Evolutionary conservation across 92 coral and sea anemone genomes (phyloP), one percentile per base, ranked within the genome.

Genomic region (Phymanthus crucifer): DNA sequence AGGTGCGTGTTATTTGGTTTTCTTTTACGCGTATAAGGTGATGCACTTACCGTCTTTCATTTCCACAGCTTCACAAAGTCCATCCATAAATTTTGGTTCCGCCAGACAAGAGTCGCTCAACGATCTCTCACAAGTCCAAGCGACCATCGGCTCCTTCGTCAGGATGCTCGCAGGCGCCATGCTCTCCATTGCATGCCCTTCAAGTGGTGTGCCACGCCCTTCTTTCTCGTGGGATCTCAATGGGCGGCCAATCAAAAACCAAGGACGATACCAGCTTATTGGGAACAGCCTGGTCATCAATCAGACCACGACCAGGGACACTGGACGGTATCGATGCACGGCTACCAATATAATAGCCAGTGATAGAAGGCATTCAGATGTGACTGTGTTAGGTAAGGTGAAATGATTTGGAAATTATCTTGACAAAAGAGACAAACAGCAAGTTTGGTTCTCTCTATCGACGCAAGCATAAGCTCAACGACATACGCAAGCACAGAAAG

Each of bases 151-250:
- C 57, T 80, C 92, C 36, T 80, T 85, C 31, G 86, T 93, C 26
- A 71, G 80, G 21, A 74, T 93, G 85, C 84, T 93, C 6, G 88
- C 91, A 1, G 87, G 89, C 57, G 84, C 86, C 8, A 70, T 66
- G 54, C 77, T 93, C 37, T 83, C 87, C 38, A 52, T 93, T 7
- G 65, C 77, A 26, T 93, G 97, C 35, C 83, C 84, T 3, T 87
- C 94, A 32, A 78, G 79, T 52, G 94, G 90, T 1, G 81, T 90
- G 56, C 97, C 97, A 79, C 75, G 73, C 43, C 94, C 97, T 38
- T 21, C 82, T 38, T 87, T 86, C 78, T 54, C 79, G 67, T 93
- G 94, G 94, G 71, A 66, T 4, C 48, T 48, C 21, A 82, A 80
- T 71, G 84, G 83, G n/a, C 82, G 82, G 65, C 85, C 85, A 70